A percentile compares a stretch with the other conserved stretches of the same genome.
Conservation (phyloP, 35 echinoderm and acorn worm genomes). For the Patiria miniata region DNA sequence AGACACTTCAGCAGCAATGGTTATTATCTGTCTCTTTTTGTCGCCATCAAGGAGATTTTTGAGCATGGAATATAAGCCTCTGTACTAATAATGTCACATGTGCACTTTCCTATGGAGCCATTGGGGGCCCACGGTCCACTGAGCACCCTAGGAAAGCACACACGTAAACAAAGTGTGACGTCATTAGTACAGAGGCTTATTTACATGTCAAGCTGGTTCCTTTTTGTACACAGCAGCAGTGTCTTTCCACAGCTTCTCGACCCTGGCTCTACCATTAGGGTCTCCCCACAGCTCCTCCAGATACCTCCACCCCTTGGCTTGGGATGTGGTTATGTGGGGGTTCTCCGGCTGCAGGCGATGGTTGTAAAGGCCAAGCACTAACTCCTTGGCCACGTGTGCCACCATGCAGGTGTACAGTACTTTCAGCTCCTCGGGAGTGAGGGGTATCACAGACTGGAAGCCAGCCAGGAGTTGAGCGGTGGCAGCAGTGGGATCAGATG, state of each 20-base stretch:
- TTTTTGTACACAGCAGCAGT: not conserved
- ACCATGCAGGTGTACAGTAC: conserved; percentile 48
- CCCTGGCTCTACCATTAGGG: not conserved
- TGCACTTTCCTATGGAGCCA: too few relatives aligned
- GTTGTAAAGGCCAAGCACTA: conserved; percentile 30
- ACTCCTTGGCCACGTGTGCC: conserved; percentile 13
- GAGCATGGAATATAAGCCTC: too few relatives aligned
- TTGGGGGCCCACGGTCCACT: too few relatives aligned
- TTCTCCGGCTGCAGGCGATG: conserved; percentile 38
- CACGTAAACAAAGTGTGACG: too few relatives aligned
- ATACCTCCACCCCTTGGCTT: conserved; percentile 38
- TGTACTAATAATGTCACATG: too few relatives aligned
- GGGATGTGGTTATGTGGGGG: conserved; percentile 30
- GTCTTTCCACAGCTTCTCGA: not conserved
- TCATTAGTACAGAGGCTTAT: too few relatives aligned
- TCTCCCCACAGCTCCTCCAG: conserved; percentile 35
- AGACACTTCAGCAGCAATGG: too few relatives aligned
- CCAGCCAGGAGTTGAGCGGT: conserved; percentile 42
- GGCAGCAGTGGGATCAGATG: not conserved
- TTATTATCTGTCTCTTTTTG: too few relatives aligned
- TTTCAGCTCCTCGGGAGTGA: not conserved
- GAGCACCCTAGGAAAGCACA: too few relatives aligned
- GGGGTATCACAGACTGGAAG: conserved; percentile 25
- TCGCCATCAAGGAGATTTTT: too few relatives aligned
- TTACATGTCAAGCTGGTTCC: too few relatives aligned